These are phyloP conservation scores for Diorhabda sublineata DNA, from an alignment of 1,140 invertebrate genomes.

Conservation along the genomic window DNA sequence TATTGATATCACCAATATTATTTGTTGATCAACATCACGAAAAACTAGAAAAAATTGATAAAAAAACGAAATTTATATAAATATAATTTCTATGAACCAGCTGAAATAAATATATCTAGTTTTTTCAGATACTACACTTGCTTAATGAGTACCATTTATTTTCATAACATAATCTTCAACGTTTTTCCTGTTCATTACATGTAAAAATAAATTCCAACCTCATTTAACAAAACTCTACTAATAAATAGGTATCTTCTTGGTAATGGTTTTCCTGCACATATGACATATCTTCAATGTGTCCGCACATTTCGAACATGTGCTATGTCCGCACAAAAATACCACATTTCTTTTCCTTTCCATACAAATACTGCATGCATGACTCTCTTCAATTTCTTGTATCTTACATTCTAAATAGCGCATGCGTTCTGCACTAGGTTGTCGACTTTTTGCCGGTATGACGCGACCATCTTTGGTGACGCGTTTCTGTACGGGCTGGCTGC, in stretches of 20 bases:
- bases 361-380: slow-evolving; percentile 72
- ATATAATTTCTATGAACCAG: too few species aligned
- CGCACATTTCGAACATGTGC: slow-evolving; percentile 78
- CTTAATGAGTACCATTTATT: too few species aligned
- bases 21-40: too few species aligned
- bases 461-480: slow-evolving; percentile 53
- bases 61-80: too few species aligned
- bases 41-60: too few species aligned
- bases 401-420: slow-evolving; percentile 76
- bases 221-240: slow-evolving; percentile 33
- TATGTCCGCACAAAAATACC: slow-evolving; percentile 86
- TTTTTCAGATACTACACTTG: too few species aligned
- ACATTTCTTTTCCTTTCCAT: slow-evolving; percentile 76
- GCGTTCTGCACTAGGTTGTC: slow-evolving; percentile 61
- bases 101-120: too few species aligned
- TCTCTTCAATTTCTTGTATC: slow-evolving; percentile 85
- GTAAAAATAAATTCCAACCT: neutral
- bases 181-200: neutral
- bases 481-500: slow-evolving; percentile 58
- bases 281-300: slow-evolving; percentile 81
- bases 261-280: slow-evolving; percentile 87
- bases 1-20: too few species aligned
- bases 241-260: slow-evolving; percentile 83
- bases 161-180: neutral
- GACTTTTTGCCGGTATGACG: slow-evolving; percentile 49